phyloP scores from a whole-genome alignment of 2,888 invertebrate species.

The Masnerella sp. region DNA sequence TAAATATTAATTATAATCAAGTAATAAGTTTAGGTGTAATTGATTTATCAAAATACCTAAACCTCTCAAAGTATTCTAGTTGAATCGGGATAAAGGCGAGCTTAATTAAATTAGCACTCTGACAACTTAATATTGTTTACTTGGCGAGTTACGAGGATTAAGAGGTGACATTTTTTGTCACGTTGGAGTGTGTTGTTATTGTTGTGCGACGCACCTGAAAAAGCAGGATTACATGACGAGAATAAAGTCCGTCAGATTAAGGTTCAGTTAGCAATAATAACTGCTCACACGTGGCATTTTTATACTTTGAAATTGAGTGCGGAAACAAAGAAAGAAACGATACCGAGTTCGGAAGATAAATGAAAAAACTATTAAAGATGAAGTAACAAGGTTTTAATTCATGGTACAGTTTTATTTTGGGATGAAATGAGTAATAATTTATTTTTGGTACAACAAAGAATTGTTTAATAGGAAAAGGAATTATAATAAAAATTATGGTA shows the following conservation, averaged over 20 bases:
- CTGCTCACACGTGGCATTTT: conserved; percentile 28
- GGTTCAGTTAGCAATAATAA: conserved; percentile 18
- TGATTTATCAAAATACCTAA: too few relatives aligned
- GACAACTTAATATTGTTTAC: neutral
- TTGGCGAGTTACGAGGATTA: conserved; percentile 20
- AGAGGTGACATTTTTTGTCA: conserved; percentile 29
- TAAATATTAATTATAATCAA: too few relatives aligned
- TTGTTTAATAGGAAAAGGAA: conserved; percentile 45
- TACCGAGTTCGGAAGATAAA: neutral
- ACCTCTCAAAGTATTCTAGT: too few relatives aligned
- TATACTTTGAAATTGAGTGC: conserved; percentile 18
- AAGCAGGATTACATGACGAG: conserved; percentile 38
- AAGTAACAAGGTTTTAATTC: too few relatives aligned
- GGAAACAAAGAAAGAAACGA: conserved; percentile 5
- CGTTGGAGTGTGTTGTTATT: conserved; percentile 16
- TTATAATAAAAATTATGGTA: conserved; percentile 26
- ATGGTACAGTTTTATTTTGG: conserved; percentile 12
- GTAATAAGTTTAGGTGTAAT: too few relatives aligned
- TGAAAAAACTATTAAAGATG: conserved; percentile 14
- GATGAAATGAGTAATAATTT: conserved; percentile 40
- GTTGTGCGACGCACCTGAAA: conserved; percentile 19
- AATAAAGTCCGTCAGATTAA: conserved; percentile 38
- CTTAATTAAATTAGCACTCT: conserved; percentile 16
- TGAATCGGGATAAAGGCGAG: neutral
- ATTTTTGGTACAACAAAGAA: conserved; percentile 53